These are phyloP conservation scores for Pangasius larnaudii DNA, from an alignment of 2,797 vertebrate genomes.

Conservation along the genomic window DNA sequence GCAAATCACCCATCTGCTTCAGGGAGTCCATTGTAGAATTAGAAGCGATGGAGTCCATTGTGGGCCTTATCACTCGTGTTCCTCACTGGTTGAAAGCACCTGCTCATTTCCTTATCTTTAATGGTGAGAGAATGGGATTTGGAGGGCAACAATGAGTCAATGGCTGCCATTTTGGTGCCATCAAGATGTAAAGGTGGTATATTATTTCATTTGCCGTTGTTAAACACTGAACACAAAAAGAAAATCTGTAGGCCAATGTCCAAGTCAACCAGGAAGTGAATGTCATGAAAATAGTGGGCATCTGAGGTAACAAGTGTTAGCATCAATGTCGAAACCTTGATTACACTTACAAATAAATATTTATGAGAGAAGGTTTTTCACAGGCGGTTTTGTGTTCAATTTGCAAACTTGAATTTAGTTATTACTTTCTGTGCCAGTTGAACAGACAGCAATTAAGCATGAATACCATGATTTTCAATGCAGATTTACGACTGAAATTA, in stretches of 20 bases:
- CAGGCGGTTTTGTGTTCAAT: background rate
- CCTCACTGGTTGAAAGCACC: slow-evolving; percentile 45
- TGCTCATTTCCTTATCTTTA: slow-evolving; percentile 51
- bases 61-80: slow-evolving; percentile 50
- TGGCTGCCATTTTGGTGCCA: slow-evolving; percentile 34
- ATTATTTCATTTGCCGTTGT: background rate
- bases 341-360: background rate
- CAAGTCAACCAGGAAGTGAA: background rate
- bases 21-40: slow-evolving; percentile 48
- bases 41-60: slow-evolving; percentile 52
- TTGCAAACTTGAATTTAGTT: background rate
- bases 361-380: background rate
- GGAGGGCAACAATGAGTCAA: slow-evolving; percentile 16
- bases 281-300: background rate
- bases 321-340: background rate
- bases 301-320: background rate
- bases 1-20: slow-evolving; percentile 61
- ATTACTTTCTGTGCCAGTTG: background rate
- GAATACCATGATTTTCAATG: background rate
- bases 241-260: background rate
- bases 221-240: slow-evolving; percentile 6
- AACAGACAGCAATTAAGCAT: slow-evolving; percentile 4
- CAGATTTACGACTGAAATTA: background rate
- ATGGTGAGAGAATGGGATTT: slow-evolving; percentile 22
- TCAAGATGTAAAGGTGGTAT: slow-evolving; percentile 14